phyloP scores from a whole-genome alignment of 2,113 vertebrate genomes.

The Hippocampus mohnikei region DNA sequence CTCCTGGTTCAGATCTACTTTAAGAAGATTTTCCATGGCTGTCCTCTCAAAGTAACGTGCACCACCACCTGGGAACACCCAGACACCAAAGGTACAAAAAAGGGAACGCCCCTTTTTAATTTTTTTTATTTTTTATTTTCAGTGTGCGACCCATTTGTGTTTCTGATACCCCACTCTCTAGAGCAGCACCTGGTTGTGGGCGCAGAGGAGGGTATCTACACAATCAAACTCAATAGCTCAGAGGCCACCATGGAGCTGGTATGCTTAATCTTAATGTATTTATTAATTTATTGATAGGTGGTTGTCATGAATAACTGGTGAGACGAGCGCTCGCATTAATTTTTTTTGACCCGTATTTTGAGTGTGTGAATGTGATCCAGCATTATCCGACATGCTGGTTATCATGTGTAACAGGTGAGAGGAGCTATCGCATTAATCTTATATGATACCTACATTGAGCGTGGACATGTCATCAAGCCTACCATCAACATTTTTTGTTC shows the following conservation, averaged over 20 bases:
- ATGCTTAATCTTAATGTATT: too few species aligned
- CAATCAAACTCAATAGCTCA: constrained; percentile 77
- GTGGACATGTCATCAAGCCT: too few species aligned
- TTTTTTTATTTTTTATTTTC: neutral
- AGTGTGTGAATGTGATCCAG: too few species aligned
- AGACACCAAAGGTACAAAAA: constrained; percentile 74
- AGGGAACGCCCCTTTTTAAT: neutral
- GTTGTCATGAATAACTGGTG: neutral
- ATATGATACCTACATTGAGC: too few species aligned
- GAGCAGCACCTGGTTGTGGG: constrained; percentile 84
- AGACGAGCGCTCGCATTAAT: too few species aligned
- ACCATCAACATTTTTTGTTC: neutral
- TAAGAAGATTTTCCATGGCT: constrained; percentile 85
- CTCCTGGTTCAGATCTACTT: constrained; percentile 71
- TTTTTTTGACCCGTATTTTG: too few species aligned
- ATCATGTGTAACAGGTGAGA: too few species aligned
- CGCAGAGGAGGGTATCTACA: constrained; percentile 87
- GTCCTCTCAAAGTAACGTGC: constrained; percentile 81
- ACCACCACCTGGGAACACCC: constrained; percentile 81
- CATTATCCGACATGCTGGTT: too few species aligned
- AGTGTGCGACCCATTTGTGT: neutral
- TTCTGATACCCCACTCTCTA: constrained; percentile 40
- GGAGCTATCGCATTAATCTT: neutral
- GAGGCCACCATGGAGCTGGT: constrained; percentile 88
- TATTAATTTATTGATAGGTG: neutral